Evolutionary conservation across 2,888 invertebrate genomes (phyloP), one percentile per base, ranked within the genome.

Genomic region (Drosophila meridionalis): DNA sequence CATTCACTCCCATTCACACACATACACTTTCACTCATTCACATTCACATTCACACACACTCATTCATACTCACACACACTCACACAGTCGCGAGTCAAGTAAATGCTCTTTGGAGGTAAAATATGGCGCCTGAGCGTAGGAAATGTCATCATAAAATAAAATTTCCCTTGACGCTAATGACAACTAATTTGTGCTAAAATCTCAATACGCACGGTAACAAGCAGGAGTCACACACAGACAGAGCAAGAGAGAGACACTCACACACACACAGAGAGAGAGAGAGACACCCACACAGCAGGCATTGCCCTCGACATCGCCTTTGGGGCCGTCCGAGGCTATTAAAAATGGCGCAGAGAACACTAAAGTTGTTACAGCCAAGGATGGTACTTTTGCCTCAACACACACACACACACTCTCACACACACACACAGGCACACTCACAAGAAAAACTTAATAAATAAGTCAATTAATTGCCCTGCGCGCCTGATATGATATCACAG

Each of bases 81-180:
- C 8, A n/a, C 11, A 61, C 50, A 38, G n/a, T 3, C 50, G 50
- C 6, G 48, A 60, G 36, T 53, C 48, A 50, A 58, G 64, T 52
- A 26, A 65, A 65, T 60, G 53, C 58, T 71, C 68, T 76, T 80
- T 68, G 62, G 65, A 63, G 72, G 76, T 78, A 68, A 80, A 78
- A 72, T 74, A 81, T 77, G 74, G 66, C 59, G 71, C 59, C 60
- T 57, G 64, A 42, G 59, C 75, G 67, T 56, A 68, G 72, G 73
- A 80, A 80, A 81, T 80, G 80, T 80, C 69, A 82, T 90, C 86
- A 80, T 78, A 88, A 90, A 90, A 90, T 83, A 89, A 86, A 90
- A 87, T 87, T 90, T 86, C 90, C 90, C 90, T 69, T 68, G 88
- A 80, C 90, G 86, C 86, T 90, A 90, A 87, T 87, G 88, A 90